phyloP scores from a whole-genome alignment of 1,140 invertebrate species.

The Adelges cooleyi region DNA sequence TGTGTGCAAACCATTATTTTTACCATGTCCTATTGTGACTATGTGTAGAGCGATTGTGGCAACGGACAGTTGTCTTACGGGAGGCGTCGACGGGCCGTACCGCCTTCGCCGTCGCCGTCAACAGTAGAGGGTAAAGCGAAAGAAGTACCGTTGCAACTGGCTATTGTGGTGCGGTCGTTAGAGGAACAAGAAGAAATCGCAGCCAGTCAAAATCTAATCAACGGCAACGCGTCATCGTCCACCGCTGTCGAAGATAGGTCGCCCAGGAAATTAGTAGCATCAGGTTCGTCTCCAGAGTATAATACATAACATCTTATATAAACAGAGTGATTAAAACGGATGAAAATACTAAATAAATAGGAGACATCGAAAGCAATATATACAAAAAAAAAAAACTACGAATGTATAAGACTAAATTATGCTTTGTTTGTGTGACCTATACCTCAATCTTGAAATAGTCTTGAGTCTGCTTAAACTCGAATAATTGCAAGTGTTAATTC shows the following conservation, averaged over 20 bases:
- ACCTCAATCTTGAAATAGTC: too few species aligned
- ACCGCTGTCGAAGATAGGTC: not conserved
- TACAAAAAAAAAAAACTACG: too few species aligned
- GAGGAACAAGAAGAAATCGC: slow-evolving; percentile 13
- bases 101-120: too few species aligned
- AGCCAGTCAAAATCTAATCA: slow-evolving; percentile 4
- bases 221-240: not conserved
- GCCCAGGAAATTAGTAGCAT: not conserved
- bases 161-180: slow-evolving; percentile 38
- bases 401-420: too few species aligned
- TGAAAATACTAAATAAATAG: too few species aligned
- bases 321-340: too few species aligned
- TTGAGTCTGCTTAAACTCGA: too few species aligned
- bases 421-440: too few species aligned
- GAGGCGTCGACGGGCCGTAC: slow-evolving; percentile 34
- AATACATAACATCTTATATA: too few species aligned
- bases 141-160: slow-evolving; percentile 38
- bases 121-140: slow-evolving; percentile 31
- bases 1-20: not conserved
- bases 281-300: not conserved
- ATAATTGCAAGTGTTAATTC: too few species aligned
- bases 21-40: not conserved
- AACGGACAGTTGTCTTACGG: slow-evolving; percentile 37
- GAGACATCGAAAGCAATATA: too few species aligned
- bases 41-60: slow-evolving; percentile 37